Base-by-base conservation (phyloP, 2,113 vertebrate species). In the Heliornis fulica region DNA sequence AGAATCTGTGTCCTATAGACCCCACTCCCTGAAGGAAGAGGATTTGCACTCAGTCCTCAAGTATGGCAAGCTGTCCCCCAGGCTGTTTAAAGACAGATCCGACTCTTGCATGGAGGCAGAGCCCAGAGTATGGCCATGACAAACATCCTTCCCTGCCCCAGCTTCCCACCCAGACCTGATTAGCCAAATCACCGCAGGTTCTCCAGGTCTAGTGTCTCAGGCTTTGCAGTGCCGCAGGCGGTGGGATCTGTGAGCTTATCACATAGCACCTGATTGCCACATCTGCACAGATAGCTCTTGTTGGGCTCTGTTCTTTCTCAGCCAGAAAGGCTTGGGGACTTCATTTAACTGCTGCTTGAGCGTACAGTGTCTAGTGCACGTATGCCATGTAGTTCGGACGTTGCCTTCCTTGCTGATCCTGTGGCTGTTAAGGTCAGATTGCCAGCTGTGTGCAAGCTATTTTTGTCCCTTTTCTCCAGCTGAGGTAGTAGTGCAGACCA, bases 311-410 rank as follows among this genome's bases (percentile, higher is more conserved):
- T 21, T 81, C 28, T 61, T 81, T 46, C 51, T 25, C 51, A 66
- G 69, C 31, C 31, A 26, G 41, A 46, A 70, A 25, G n/a, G 8
- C 38, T 66, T 19, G 23, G 66, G 87, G 34, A 46, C 16, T 57
- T 34, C 22, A 40, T 68, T 59, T 36, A 63, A 21, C 15, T 53
- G 57, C 50, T 53, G n/a, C 38, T 53, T n/a, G 26, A 31, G 56
- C 68, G 18, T 20, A 10, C 23, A 21, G 4, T 61, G 43, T 28
- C 64, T 56, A 15, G 15, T 0, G 0, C 25, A 9, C 1, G 1
- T 20, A 1, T 25, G 57, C 45, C 16, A 1, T 11, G 14, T 43
- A 28, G 41, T 61, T 83, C 66, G 34, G 22, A 2, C 43, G 16
- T 53, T 78, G n/a, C 17, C 57, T 92, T 53, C 57, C 69, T 54